These are phyloP conservation scores for Kryptolebias marmoratus DNA, from an alignment of 2,113 vertebrate genomes.

Conservation along the genomic window DNA sequence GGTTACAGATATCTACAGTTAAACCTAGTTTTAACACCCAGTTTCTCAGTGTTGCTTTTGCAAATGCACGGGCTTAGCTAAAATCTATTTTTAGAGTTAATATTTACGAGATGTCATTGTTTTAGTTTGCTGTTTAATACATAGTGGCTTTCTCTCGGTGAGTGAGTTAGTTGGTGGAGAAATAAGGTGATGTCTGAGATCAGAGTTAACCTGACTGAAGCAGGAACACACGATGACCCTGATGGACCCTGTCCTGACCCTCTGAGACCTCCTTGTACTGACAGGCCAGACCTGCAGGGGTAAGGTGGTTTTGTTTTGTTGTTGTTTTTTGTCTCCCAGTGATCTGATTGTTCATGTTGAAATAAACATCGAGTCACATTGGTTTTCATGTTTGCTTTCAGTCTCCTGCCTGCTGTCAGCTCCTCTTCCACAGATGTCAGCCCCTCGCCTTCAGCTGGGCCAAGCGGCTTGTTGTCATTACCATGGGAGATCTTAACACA, in stretches of 20 bases:
- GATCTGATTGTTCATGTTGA: background rate
- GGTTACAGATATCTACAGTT: too few relatives aligned
- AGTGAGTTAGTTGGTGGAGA: background rate
- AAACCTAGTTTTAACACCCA: too few relatives aligned
- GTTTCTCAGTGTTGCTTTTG: too few relatives aligned
- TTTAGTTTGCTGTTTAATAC: background rate
- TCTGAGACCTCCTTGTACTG: background rate
- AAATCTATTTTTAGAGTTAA: background rate
- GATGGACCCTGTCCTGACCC: constrained; percentile 7
- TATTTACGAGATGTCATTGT: too few relatives aligned
- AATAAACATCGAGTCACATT: background rate
- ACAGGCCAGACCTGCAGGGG: constrained; percentile 37
- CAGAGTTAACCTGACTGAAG: background rate
- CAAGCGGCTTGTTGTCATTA: constrained; percentile 72
- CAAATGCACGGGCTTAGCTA: too few relatives aligned
- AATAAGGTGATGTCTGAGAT: constrained; percentile 51
- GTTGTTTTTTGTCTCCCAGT: background rate
- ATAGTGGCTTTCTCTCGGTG: background rate
- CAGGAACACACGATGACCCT: background rate
- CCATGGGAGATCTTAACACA: constrained; percentile 80
- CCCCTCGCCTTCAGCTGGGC: constrained; percentile 64
- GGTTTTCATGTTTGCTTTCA: background rate
- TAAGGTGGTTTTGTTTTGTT: constrained; percentile 17
- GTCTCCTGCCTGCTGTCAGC: constrained; percentile 43
- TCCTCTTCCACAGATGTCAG: constrained; percentile 35